phyloP scores from a whole-genome alignment of 2,888 invertebrate species.

The Diarsia brunnea region DNA sequence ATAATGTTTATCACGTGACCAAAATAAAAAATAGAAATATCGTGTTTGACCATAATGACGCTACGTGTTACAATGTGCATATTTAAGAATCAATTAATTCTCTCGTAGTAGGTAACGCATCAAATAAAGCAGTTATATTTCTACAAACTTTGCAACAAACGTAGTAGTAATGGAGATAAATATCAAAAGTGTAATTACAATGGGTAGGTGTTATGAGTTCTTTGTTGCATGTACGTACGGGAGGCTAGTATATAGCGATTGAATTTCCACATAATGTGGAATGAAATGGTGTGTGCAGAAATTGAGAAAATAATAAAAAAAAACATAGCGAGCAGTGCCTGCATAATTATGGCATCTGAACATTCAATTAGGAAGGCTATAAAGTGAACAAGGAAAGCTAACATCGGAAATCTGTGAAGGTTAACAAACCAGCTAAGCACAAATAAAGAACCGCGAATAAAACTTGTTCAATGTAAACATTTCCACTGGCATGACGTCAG shows the following conservation, averaged over 20 bases:
- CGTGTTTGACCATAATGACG: conserved; percentile 23
- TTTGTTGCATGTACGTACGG: background rate
- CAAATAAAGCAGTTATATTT: background rate
- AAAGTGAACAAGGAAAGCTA: conserved; percentile 74
- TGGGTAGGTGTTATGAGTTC: conserved; percentile 3
- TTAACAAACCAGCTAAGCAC: conserved; percentile 67
- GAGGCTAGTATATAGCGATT: conserved; percentile 1
- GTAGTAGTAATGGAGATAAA: background rate
- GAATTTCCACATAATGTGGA: conserved; percentile 28
- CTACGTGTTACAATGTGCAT: conserved; percentile 58
- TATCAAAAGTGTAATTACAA: conserved; percentile 15
- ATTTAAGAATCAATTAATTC: conserved; percentile 14
- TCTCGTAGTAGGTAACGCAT: conserved; percentile 10
- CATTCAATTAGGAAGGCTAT: conserved; percentile 66
- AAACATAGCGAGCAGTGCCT: conserved; percentile 31
- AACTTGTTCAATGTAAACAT: conserved; percentile 53
- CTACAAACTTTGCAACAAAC: background rate
- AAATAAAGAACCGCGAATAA: conserved; percentile 60
- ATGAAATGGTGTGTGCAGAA: conserved; percentile 19
- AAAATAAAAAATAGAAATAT: conserved; percentile 33
- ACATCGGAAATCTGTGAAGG: conserved; percentile 73
- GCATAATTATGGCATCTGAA: conserved; percentile 41
- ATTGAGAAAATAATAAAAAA: conserved; percentile 41
- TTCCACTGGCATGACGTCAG: conserved; percentile 60
- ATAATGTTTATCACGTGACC: conserved; percentile 48